A percentile compares a stretch with the other conserved stretches of the same genome.
Evolutionary conservation across 2,888 invertebrate genomes (phyloP).

Genomic region (Amiota minor): DNA sequence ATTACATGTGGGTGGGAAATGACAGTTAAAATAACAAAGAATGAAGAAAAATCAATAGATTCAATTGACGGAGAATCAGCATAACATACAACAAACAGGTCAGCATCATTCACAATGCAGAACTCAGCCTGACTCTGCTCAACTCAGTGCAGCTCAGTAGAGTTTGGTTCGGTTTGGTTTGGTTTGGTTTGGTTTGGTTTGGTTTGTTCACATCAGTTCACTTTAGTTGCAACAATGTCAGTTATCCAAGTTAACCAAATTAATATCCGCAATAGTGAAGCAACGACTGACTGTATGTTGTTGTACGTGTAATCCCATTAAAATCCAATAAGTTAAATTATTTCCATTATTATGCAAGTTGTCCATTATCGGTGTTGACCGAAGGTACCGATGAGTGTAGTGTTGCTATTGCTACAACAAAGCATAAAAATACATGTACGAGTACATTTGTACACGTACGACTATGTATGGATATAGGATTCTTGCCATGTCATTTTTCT

Average conservation of each 20-base stretch:
- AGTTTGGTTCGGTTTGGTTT: not conserved
- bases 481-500: no score
- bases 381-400: slow-evolving; percentile 6
- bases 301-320: slow-evolving; percentile 68
- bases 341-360: slow-evolving; percentile 67
- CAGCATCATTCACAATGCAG: slow-evolving; percentile 8
- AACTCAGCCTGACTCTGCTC: not conserved
- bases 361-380: slow-evolving; percentile 40
- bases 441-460: no score
- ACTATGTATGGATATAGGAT: no score
- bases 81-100: no score
- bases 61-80: not conserved
- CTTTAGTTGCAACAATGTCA: not conserved
- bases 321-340: slow-evolving; percentile 71
- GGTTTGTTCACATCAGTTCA: not conserved
- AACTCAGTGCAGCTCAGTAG: not conserved
- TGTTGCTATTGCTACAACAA: not conserved
- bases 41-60: slow-evolving; percentile 6
- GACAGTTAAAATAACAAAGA: not conserved
- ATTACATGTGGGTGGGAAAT: not conserved
- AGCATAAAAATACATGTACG: no score
- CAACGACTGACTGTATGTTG: slow-evolving; percentile 12
- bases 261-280: slow-evolving; percentile 8
- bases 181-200: no score
- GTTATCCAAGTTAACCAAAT: slow-evolving; percentile 22